These are phyloP conservation scores for Arrhopalites spinosus DNA, from an alignment of 2,888 invertebrate genomes.

Conservation along the genomic window DNA sequence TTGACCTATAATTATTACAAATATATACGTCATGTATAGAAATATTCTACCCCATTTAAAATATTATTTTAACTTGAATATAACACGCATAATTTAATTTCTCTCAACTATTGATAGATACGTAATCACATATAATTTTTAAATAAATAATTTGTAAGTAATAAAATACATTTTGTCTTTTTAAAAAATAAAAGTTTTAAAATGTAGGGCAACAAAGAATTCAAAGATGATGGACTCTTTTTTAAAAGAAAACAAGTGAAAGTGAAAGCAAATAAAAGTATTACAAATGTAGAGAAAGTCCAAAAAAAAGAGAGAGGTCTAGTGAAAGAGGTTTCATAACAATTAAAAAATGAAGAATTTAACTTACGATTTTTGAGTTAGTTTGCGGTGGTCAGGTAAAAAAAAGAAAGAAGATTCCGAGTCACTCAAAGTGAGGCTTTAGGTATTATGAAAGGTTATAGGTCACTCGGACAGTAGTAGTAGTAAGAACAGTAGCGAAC, in stretches of 20 bases:
- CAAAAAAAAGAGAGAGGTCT: too few relatives aligned
- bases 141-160: too few relatives aligned
- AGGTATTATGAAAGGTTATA: constrained; percentile 30
- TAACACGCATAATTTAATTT: background rate
- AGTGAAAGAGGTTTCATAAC: background rate
- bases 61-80: background rate
- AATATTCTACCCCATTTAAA: background rate
- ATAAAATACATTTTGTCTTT: too few relatives aligned
- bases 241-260: too few relatives aligned
- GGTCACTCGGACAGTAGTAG: constrained; percentile 23
- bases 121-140: too few relatives aligned
- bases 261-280: too few relatives aligned
- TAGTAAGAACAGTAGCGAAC: constrained; percentile 10
- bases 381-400: constrained; percentile 19
- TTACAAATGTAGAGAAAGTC: too few relatives aligned
- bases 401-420: constrained; percentile 21
- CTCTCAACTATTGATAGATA: too few relatives aligned
- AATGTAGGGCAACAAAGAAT: too few relatives aligned
- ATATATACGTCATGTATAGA: background rate
- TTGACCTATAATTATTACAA: too few relatives aligned
- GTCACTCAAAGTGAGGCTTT: constrained; percentile 11
- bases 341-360: background rate
- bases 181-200: too few relatives aligned
- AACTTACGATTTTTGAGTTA: constrained; percentile 21
- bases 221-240: too few relatives aligned